Base-by-base conservation (phyloP, 1,140 invertebrate genomes). In the Pemphigus obesinymphae region DNA sequence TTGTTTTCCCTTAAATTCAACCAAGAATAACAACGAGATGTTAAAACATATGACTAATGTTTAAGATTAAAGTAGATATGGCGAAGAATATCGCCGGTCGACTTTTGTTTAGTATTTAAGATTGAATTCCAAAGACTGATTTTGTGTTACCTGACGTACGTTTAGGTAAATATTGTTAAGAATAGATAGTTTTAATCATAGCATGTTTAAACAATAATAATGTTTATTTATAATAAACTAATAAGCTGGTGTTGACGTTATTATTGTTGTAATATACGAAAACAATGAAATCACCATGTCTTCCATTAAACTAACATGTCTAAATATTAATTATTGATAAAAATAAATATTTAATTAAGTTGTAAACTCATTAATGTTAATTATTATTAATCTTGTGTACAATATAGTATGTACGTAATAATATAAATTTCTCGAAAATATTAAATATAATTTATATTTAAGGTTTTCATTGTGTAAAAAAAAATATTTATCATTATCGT, bases 241-340 rank as follows among this genome's bases (percentile, higher is more conserved):
- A 61, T 29, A 43, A 1, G 7, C 26, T 43, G 5, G 8, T 48
- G 26, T 26, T 26, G n/a, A 17, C 43, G 23, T 23, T 13, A 23
- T 43, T 72, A 72, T 29, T 45, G 17, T 73, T 31, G 7, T 50
- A 45, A 31, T 17, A 72, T 29, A 72, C 68, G 45, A 50, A 55
- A 76, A 20, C 73, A 76, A 76, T 76, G 15, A 76, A 58, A 76
- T 76, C 73, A 76, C 73, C 20, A 76, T 76, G 73, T 76, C 73
- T 76, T 76, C 73, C 73, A 76, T 55, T 76, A 58, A 76, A 55
- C 40, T 70, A 34, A 66, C 10, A 37, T 66, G 31, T 66, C 29
- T 37, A n/a, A n/a, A n/a, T n/a, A n/a, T n/a, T 3, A 58, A 5
- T 1, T 11, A 23, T n/a, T 70, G 26, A 61, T 61, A 61, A 61